These are phyloP conservation scores for Holothuria leucospilota DNA, from an alignment of 53 echinoderm and acorn worm genomes.

Conservation along the genomic window DNA sequence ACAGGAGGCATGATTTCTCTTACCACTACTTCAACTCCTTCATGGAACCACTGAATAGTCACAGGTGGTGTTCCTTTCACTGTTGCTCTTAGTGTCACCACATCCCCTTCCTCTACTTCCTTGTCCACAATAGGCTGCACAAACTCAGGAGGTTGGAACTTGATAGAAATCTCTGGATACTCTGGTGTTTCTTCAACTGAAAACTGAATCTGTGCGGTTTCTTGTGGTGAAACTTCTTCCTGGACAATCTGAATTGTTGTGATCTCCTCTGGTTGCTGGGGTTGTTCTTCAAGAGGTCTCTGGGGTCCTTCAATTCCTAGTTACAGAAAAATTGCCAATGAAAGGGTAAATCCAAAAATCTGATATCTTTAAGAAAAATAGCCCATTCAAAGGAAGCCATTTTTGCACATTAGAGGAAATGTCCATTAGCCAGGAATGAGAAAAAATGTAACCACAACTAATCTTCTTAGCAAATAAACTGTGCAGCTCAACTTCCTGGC, in stretches of 20 bases:
- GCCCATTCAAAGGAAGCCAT: no score
- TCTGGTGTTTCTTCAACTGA: conserved; percentile 37
- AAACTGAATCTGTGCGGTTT: not conserved
- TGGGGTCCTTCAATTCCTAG: conserved; percentile 26
- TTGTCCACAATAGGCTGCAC: conserved; percentile 68
- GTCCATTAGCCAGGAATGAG: no score
- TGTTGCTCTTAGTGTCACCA: conserved; percentile 72
- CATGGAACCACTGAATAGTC: conserved; percentile 89
- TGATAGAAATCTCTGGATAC: conserved; percentile 71
- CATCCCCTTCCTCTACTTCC: conserved; percentile 84
- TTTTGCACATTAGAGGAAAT: no score
- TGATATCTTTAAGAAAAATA: no score
- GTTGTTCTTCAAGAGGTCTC: conserved; percentile 30
- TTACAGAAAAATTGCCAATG: no score
- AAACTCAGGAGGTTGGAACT: conserved; percentile 88
- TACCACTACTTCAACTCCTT: conserved; percentile 40
- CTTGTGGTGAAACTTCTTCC: conserved; percentile 20
- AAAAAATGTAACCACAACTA: no score
- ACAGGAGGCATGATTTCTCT: not conserved
- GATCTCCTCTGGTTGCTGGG: conserved; percentile 20
- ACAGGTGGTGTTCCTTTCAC: conserved; percentile 87
- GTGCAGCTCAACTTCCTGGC: no score
- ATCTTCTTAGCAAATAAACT: no score
- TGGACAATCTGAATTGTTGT: conserved; percentile 14
- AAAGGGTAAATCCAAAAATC: no score